phyloP scores from a whole-genome alignment of 2,888 invertebrate species.

The Sesia bembeciformis region DNA sequence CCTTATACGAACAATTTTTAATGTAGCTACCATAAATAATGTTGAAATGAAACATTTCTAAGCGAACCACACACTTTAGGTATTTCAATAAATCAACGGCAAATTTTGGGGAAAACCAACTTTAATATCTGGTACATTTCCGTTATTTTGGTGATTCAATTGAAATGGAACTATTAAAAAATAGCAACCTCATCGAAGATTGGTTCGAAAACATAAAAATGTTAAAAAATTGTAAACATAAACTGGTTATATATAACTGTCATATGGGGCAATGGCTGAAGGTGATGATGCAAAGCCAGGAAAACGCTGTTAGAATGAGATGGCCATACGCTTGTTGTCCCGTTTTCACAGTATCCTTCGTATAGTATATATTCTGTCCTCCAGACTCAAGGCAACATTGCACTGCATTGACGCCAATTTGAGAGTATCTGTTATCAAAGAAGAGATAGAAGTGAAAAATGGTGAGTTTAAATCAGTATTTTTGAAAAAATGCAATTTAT shows the following conservation, averaged over 20 bases:
- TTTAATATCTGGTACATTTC: constrained; percentile 5
- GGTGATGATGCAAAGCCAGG: constrained; percentile 3
- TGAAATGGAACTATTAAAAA: background rate
- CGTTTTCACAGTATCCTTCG: constrained; percentile 5
- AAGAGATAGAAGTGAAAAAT: no score
- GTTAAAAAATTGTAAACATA: background rate
- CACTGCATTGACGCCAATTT: background rate
- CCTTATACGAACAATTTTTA: no score
- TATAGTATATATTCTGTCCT: constrained; percentile 6
- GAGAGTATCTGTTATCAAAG: no score
- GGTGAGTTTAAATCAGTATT: no score
- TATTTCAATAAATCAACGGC: background rate
- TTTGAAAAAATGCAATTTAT: no score
- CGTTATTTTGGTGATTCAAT: background rate
- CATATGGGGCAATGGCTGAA: background rate
- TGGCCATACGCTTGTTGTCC: constrained; percentile 4
- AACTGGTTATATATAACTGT: background rate
- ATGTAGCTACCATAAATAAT: no score
- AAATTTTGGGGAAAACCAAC: background rate
- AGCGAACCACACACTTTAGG: no score
- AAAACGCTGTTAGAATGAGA: constrained; percentile 9
- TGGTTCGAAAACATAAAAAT: background rate
- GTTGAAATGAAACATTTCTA: no score
- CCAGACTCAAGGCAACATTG: background rate
- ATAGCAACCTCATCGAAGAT: background rate